These are phyloP conservation scores for Orchesella flavescens DNA, from an alignment of 2,888 invertebrate species.

Conservation along the genomic window DNA sequence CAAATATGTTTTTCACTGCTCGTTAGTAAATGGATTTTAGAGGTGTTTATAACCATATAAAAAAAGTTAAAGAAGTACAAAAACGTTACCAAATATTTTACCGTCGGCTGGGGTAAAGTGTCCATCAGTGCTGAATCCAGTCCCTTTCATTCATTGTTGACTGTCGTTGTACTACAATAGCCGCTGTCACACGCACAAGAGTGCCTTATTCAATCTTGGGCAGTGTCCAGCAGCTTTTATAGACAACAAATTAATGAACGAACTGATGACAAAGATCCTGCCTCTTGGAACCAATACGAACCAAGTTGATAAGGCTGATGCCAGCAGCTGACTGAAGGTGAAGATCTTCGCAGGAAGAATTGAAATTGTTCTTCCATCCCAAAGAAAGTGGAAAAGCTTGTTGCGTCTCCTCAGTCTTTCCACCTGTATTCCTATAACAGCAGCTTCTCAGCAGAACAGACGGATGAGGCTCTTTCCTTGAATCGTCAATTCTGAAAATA, in stretches of 20 bases:
- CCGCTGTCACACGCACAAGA: constrained; percentile 99
- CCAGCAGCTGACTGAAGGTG: background rate
- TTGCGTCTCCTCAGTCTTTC: background rate
- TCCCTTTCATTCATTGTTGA: constrained; percentile 4
- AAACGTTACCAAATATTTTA: no score
- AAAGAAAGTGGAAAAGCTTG: background rate
- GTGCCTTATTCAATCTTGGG: constrained; percentile 94
- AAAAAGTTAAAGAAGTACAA: no score
- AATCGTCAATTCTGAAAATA: background rate
- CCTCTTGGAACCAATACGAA: background rate
- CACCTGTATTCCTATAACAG: constrained; percentile 5
- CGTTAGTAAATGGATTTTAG: no score
- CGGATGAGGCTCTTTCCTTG: no score
- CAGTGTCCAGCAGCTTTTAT: constrained; percentile 99
- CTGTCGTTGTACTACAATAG: constrained; percentile 84
- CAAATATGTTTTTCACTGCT: no score
- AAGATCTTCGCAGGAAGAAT: background rate
- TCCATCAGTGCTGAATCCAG: no score
- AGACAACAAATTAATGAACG: constrained; percentile 74
- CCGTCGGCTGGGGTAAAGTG: no score
- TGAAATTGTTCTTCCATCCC: background rate
- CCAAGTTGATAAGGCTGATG: background rate
- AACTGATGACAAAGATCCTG: background rate
- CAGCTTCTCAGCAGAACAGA: background rate
- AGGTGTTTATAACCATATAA: no score